A percentile compares a stretch with the other conserved stretches of the same genome.
Conservation (phyloP, 2,113 vertebrate genomes). For the Sander vitreus region DNA sequence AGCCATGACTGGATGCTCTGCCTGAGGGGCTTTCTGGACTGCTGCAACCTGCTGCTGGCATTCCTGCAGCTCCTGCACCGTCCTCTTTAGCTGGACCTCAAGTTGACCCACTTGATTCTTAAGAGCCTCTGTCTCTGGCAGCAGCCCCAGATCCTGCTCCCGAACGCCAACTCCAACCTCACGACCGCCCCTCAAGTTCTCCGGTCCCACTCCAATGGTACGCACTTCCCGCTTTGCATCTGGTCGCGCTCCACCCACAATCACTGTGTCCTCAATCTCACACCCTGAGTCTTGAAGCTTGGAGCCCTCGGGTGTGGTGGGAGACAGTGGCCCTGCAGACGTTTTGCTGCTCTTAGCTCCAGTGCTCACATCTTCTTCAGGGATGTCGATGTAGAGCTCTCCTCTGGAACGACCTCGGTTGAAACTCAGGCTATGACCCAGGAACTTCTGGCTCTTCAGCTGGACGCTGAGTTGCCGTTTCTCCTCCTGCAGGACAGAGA, state of each 20-base stretch:
- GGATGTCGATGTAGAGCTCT: slow-evolving; percentile 92
- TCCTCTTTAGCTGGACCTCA: slow-evolving; percentile 86
- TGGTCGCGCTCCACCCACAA: slow-evolving; percentile 77
- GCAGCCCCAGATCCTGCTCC: slow-evolving; percentile 88
- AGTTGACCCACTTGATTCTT: slow-evolving; percentile 85
- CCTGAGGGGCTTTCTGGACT: slow-evolving; percentile 62
- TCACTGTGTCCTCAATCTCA: slow-evolving; percentile 84
- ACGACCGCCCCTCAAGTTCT: slow-evolving; percentile 50
- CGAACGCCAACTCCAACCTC: slow-evolving; percentile 88
- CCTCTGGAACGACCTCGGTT: slow-evolving; percentile 77
- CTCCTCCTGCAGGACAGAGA: slow-evolving; percentile 93
- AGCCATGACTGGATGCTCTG: slow-evolving; percentile 79
- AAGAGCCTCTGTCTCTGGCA: slow-evolving; percentile 79
- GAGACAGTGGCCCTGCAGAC: slow-evolving; percentile 65
- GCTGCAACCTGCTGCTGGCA: slow-evolving; percentile 71
- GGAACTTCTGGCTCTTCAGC: slow-evolving; percentile 92
- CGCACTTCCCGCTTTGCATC: slow-evolving; percentile 77
- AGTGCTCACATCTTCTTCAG: slow-evolving; percentile 82
- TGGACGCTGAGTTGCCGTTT: slow-evolving; percentile 93
- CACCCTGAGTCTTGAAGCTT: slow-evolving; percentile 80
- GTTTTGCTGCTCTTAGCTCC: slow-evolving; percentile 48
- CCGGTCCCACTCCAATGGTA: slow-evolving; percentile 83
- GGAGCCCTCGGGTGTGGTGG: slow-evolving; percentile 71
- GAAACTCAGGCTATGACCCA: slow-evolving; percentile 86
- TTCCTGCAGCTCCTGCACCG: slow-evolving; percentile 83